Base-by-base conservation (phyloP, 2,888 invertebrate species). In the Acronicta aceris region DNA sequence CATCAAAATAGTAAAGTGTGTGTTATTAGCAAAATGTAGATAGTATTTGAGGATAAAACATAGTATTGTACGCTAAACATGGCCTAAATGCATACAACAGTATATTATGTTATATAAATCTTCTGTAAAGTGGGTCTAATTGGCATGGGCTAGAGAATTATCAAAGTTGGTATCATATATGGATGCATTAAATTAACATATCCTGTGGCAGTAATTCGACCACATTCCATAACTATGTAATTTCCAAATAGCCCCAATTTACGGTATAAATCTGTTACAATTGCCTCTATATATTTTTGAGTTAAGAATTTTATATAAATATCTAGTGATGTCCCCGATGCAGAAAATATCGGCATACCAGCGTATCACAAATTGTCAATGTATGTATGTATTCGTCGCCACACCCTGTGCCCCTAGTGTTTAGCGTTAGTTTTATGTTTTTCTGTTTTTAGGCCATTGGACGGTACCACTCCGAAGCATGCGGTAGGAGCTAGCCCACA, bases 391-490 rank as follows among this genome's bases (percentile, higher is more conserved):
- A 75, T 69, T 70, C 74, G 78, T 74, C 76, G 76, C 79, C 58
- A 63, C 70, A 68, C 74, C 75, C 73, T 61, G 69, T 79, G 71
- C 68, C 82, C 86, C 83, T 86, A 87, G 88, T 86, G 81, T 86
- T 88, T 91, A 89, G 92, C 86, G 82, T 90, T 90, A 89, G 91
- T 90, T 88, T 89, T 92, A 91, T 89, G 89, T 91, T 91, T 95
- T 89, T 93, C 90, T 93, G 90, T 93, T 96, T 96, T 93, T 96
- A 96, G 96, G 95, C 96, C 96, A 84, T 94, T 96, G 95, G 96
- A 95, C 85, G 94, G 93, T 85, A 92, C 93, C 76, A 91, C 94
- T 61, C 94, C 94, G 93, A 95, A 95, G 94, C 94, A 94, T 93
- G 95, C 94, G 75, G 94, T 95, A 93, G 94, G 92, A 82, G 94